Percentiles rank a stretch among this genome's conserved stretches.
Evolutionary conservation across 2,888 invertebrate genomes (phyloP).

Genomic region (Diaprepes abbreviatus): DNA sequence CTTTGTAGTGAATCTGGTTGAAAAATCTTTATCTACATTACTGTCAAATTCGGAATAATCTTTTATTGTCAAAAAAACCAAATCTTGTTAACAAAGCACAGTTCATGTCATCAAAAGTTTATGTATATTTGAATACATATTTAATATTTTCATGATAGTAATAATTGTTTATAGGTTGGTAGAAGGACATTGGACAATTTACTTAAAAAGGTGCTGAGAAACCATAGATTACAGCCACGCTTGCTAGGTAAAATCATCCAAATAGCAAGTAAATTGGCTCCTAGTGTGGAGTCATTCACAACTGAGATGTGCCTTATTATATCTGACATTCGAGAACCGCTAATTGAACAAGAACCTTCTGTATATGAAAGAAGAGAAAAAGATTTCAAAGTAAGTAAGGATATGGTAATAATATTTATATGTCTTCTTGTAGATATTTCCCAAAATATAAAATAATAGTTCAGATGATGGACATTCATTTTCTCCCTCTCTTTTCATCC

Average conservation of each 20-base stretch:
- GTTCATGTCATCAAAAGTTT: no score
- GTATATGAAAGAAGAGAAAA: constrained; percentile 44
- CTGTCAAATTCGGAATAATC: no score
- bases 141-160: no score
- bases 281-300: constrained; percentile 53
- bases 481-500: no score
- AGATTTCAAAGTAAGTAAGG: constrained; percentile 51
- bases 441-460: no score
- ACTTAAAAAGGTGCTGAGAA: constrained; percentile 48
- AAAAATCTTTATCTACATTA: no score
- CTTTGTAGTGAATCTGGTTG: no score
- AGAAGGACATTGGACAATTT: constrained; percentile 52
- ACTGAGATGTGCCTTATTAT: constrained; percentile 57
- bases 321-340: constrained; percentile 57
- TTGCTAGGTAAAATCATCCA: constrained; percentile 53
- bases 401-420: no score
- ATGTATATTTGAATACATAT: no score
- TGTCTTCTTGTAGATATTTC: no score
- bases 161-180: constrained; percentile 55
- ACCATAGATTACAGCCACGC: constrained; percentile 51
- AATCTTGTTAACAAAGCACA: no score
- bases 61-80: no score
- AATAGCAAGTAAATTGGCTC: constrained; percentile 52
- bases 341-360: constrained; percentile 46
- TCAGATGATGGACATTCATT: constrained; percentile 20